phyloP scores from a whole-genome alignment of 2,113 vertebrate genomes.

The Athene cunicularia region DNA sequence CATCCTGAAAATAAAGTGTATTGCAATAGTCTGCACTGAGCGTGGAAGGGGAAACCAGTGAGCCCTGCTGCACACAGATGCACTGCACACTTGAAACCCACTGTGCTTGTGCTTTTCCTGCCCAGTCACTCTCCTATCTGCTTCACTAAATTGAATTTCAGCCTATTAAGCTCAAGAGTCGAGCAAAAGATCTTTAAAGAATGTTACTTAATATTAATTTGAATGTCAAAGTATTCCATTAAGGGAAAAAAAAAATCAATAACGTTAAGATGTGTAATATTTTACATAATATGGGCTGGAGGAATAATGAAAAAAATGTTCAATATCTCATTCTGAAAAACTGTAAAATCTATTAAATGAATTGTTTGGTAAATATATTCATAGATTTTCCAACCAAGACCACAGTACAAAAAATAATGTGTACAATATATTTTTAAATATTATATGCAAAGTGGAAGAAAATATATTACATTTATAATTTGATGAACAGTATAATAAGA shows the following conservation, averaged over 20 bases:
- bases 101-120: neutral
- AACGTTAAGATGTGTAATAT: neutral
- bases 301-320: neutral
- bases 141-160: conserved; percentile 1
- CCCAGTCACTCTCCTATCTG: neutral
- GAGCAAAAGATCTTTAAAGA: neutral
- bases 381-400: neutral
- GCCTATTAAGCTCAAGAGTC: neutral
- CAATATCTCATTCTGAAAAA: neutral
- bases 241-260: neutral
- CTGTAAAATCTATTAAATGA: neutral
- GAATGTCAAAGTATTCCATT: neutral
- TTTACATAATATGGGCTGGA: neutral
- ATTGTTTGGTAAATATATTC: neutral
- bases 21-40: neutral
- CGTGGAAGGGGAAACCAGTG: neutral
- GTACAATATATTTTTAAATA: neutral
- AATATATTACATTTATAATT: neutral
- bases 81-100: rapidly evolving
- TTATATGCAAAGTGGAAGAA: neutral
- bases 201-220: conserved; percentile 22
- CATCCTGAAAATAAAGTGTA: neutral
- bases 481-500: neutral
- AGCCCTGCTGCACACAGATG: neutral
- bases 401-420: neutral